phyloP scores from a whole-genome alignment of 2,113 vertebrate genomes.

The Coptodon rendalli region DNA sequence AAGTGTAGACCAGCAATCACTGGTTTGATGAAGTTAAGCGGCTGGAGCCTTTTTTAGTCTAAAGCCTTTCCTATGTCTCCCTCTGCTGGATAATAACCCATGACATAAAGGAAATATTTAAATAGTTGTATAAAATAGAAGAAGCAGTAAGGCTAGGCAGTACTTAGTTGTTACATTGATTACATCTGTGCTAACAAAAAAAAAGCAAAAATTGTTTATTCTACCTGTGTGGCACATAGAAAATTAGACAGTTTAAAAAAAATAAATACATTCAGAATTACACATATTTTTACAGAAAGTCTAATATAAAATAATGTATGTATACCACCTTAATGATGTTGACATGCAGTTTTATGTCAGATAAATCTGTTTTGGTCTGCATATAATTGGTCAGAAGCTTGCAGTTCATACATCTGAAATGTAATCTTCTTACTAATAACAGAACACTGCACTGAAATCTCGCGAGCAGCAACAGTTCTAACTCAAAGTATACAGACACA shows the following conservation, averaged over 20 bases:
- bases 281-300: neutral
- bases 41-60: neutral
- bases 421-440: neutral
- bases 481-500: neutral
- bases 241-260: neutral
- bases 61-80: constrained; percentile 18
- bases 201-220: neutral
- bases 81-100: constrained; percentile 19
- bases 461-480: neutral
- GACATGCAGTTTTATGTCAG: neutral
- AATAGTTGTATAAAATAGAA: neutral
- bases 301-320: neutral
- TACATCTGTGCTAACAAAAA: neutral
- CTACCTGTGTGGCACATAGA: neutral
- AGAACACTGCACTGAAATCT: neutral
- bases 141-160: neutral
- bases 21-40: neutral
- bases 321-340: neutral
- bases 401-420: neutral
- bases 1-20: neutral
- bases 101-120: neutral
- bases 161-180: neutral
- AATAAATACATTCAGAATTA: constrained; percentile 17
- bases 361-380: neutral
- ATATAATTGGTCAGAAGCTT: neutral